A percentile compares a stretch with the other conserved stretches of the same genome.
phyloP scores from a whole-genome alignment of 2,888 invertebrate genomes.

The Chesias legatella region DNA sequence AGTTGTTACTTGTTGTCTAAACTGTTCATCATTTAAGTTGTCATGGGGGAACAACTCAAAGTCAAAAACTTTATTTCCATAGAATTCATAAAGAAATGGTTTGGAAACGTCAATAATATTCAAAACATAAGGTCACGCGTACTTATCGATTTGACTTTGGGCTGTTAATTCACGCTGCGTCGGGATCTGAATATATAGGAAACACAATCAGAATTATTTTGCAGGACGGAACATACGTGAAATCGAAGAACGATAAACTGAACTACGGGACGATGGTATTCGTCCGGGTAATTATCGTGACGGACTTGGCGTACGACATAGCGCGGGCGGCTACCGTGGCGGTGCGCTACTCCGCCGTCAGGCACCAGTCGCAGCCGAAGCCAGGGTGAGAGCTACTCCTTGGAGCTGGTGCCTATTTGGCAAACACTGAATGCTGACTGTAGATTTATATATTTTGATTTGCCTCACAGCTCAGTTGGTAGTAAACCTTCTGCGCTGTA shows the following conservation, averaged over 20 bases:
- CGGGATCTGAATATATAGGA: not conserved
- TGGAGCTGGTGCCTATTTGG: not conserved
- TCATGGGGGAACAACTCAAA: too few relatives aligned
- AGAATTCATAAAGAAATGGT: too few relatives aligned
- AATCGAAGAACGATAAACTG: constrained; percentile 88
- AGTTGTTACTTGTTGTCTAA: too few relatives aligned
- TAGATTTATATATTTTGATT: too few relatives aligned
- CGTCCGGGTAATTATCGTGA: constrained; percentile 90
- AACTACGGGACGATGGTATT: constrained; percentile 96
- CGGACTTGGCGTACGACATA: constrained; percentile 85
- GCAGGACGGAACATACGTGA: constrained; percentile 90
- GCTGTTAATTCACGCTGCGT: not conserved
- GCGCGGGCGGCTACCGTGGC: constrained; percentile 92
- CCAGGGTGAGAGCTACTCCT: constrained; percentile 78
- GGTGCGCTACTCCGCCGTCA: constrained; percentile 92
- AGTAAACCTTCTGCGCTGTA: too few relatives aligned
- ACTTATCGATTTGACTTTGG: not conserved
- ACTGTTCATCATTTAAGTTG: too few relatives aligned
- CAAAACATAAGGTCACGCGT: too few relatives aligned
- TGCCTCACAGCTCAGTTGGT: too few relatives aligned
- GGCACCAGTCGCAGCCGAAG: constrained; percentile 92
- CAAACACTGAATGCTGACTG: too few relatives aligned
- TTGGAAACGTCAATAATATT: too few relatives aligned
- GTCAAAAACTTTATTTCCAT: too few relatives aligned
- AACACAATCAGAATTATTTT: constrained; percentile 15